These are phyloP conservation scores for Petrocephalus schoutedeni DNA, from an alignment of 2,797 vertebrate genomes.

Conservation along the genomic window DNA sequence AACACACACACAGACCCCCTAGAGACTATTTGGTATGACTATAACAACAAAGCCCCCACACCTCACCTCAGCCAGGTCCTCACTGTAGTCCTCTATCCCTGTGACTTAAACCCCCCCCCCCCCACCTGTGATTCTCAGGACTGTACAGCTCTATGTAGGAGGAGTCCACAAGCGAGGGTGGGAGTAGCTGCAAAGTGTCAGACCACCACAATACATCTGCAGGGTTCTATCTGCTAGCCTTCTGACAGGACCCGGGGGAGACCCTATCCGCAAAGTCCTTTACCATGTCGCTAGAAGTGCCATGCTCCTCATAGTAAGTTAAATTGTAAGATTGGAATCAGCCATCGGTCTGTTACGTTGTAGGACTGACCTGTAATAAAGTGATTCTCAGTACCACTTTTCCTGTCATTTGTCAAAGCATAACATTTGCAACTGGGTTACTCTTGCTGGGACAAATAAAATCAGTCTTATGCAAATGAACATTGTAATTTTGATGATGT, in stretches of 20 bases:
- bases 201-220: background rate
- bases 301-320: background rate
- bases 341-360: background rate
- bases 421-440: background rate
- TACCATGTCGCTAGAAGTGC: conserved; percentile 22
- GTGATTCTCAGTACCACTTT: conserved; percentile 26
- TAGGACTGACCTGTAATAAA: conserved; percentile 36
- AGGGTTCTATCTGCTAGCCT: background rate
- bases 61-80: conserved; percentile 27
- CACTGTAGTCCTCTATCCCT: background rate
- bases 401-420: background rate
- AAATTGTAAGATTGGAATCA: background rate
- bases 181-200: background rate
- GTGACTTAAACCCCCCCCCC: background rate
- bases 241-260: background rate
- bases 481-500: background rate
- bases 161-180: background rate
- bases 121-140: conserved; percentile 13
- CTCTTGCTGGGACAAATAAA: background rate
- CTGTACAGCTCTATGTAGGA: conserved; percentile 7
- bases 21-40: background rate
- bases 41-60: background rate
- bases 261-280: conserved; percentile 25
- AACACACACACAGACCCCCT: background rate
- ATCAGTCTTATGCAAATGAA: background rate